A percentile compares a stretch with the other conserved stretches of the same genome.
These are phyloP conservation scores for Lepus europaeus DNA, from an alignment of 2,113 vertebrate genomes.

Conservation along the genomic window DNA sequence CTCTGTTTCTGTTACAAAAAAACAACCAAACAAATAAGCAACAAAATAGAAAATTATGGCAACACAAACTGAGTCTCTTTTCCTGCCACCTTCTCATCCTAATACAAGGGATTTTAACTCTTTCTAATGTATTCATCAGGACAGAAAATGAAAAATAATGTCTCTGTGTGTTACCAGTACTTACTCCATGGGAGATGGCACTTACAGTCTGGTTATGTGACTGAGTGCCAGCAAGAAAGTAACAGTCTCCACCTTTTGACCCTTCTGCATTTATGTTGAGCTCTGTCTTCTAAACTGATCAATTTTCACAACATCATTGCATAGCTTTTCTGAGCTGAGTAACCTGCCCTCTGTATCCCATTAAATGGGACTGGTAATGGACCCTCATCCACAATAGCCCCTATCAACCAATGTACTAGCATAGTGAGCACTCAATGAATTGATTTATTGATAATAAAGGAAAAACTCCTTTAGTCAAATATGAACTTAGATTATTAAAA, in stretches of 20 bases:
- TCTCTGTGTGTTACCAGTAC: neutral
- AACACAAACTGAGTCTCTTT: neutral
- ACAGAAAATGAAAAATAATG: slow-evolving; percentile 12
- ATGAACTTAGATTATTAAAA: slow-evolving; percentile 1
- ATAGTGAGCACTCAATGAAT: neutral
- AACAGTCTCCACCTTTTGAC: neutral
- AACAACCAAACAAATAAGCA: too few species aligned
- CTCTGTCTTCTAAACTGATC: neutral
- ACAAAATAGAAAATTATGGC: neutral
- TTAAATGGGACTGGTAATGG: neutral
- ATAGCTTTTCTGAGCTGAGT: slow-evolving; percentile 9
- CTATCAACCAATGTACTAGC: neutral
- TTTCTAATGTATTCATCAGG: neutral
- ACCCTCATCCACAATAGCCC: neutral
- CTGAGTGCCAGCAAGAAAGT: neutral
- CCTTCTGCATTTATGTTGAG: neutral
- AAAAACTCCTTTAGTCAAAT: neutral
- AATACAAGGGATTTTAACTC: neutral
- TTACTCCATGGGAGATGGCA: neutral
- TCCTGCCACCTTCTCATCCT: neutral
- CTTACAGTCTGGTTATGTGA: neutral
- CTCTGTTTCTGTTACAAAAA: slow-evolving; percentile 8
- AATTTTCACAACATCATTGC: neutral
- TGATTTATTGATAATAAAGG: neutral
- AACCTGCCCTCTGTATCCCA: neutral